These are phyloP conservation scores for Aporophyla lueneburgensis DNA, from an alignment of 2,888 invertebrate species.

Conservation along the genomic window DNA sequence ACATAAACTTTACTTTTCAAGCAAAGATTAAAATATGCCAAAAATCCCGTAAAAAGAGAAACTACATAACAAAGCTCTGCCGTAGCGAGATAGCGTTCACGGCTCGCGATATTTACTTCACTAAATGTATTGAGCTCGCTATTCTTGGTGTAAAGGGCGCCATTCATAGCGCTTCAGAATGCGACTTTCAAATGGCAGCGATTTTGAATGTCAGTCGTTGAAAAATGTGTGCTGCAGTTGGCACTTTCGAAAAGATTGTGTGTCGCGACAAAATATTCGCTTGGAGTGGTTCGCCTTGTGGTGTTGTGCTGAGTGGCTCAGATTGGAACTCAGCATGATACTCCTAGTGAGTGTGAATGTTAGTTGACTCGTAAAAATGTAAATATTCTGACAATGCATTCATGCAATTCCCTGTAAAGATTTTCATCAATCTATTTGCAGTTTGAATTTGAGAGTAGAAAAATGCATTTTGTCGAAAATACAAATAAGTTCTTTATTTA, in stretches of 20 bases:
- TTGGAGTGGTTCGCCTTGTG: background rate
- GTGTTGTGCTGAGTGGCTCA: background rate
- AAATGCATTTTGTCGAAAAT: background rate
- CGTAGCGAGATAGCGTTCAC: conserved; percentile 60
- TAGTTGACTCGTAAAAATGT: background rate
- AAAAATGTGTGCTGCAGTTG: conserved; percentile 19
- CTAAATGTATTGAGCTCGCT: conserved; percentile 62
- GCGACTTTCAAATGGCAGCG: conserved; percentile 49
- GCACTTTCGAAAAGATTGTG: conserved; percentile 14
- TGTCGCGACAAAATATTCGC: conserved; percentile 11
- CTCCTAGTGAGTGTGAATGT: background rate
- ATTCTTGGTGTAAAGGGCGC: conserved; percentile 50
- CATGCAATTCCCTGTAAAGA: too few relatives aligned
- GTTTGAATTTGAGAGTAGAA: background rate
- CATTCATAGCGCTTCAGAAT: conserved; percentile 43
- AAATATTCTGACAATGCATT: background rate
- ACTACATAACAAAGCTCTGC: conserved; percentile 21
- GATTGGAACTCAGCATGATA: background rate
- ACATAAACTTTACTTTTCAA: background rate
- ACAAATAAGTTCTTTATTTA: background rate
- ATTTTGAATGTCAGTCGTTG: conserved; percentile 48
- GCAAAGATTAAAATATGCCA: conserved; percentile 4
- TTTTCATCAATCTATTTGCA: background rate
- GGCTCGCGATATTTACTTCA: conserved; percentile 60
- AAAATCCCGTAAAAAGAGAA: conserved; percentile 35